These are phyloP conservation scores for Antennarius maculatus DNA, from an alignment of 2,797 vertebrate genomes.

Conservation along the genomic window DNA sequence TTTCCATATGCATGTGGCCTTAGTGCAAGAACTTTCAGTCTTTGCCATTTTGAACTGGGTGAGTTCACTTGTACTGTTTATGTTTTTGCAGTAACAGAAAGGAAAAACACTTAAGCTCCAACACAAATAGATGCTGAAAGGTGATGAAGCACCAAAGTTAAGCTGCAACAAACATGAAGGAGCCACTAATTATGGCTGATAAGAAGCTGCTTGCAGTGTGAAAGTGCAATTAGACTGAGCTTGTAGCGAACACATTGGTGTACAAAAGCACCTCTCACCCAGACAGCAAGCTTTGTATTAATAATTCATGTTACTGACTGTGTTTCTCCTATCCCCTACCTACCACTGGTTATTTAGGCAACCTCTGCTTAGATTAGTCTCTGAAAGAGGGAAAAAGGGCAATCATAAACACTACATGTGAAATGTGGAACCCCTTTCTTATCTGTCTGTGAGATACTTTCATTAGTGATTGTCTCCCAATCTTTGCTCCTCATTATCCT, in stretches of 20 bases:
- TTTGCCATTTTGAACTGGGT: neutral
- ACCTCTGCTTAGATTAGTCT: constrained; percentile 31
- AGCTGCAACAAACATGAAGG: constrained; percentile 20
- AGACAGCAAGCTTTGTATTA: constrained; percentile 17
- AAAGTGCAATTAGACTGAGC: constrained; percentile 25
- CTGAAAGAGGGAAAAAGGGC: constrained; percentile 25
- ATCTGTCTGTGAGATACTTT: constrained; percentile 42
- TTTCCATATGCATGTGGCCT: neutral
- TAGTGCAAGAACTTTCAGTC: neutral
- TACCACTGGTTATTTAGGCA: constrained; percentile 12
- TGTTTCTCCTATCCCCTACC: neutral
- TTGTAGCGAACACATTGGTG: constrained; percentile 14
- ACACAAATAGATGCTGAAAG: constrained; percentile 17
- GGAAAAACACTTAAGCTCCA: constrained; percentile 2
- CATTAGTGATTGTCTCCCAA: constrained; percentile 53
- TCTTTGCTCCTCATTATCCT: constrained; percentile 48
- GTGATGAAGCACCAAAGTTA: constrained; percentile 15
- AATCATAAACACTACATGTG: constrained; percentile 28
- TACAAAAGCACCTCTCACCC: constrained; percentile 22
- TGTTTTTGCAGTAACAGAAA: neutral
- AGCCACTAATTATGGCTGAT: constrained; percentile 25
- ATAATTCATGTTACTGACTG: constrained; percentile 15
- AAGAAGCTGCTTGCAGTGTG: constrained; percentile 26
- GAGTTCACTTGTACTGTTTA: neutral
- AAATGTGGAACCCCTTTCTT: constrained; percentile 24